Evolutionary conservation across 1,140 invertebrate genomes (phyloP).

Genomic region (Drosophila lacteicornis): DNA sequence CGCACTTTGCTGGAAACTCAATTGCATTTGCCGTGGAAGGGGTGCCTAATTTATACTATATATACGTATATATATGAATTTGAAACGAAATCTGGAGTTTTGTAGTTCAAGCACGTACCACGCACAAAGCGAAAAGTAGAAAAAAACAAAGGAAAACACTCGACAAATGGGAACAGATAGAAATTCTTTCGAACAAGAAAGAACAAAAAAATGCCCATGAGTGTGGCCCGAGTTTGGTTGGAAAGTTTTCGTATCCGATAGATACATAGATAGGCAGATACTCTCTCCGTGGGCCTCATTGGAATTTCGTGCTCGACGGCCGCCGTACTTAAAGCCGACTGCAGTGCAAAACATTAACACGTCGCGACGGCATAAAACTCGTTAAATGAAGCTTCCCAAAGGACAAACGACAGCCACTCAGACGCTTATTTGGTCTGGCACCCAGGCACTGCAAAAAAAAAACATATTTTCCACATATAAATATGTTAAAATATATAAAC

Average conservation of each 20-base stretch:
- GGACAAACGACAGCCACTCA: constrained; percentile 37
- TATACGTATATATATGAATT: constrained; percentile 23
- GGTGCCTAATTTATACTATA: constrained; percentile 59
- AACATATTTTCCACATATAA: too few relatives aligned
- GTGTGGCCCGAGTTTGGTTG: constrained; percentile 31
- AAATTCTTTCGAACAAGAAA: constrained; percentile 60
- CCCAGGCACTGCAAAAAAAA: too few relatives aligned
- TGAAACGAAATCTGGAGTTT: constrained; percentile 72
- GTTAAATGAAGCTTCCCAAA: constrained; percentile 60
- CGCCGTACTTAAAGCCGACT: constrained; percentile 20
- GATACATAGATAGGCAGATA: constrained; percentile 22
- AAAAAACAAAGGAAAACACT: constrained; percentile 60
- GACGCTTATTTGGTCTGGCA: constrained; percentile 48
- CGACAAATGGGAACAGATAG: constrained; percentile 72
- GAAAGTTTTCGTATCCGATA: constrained; percentile 41
- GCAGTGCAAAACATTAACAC: constrained; percentile 62
- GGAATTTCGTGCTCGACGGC: constrained; percentile 26
- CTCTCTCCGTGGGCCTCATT: constrained; percentile 1
- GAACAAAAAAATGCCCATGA: constrained; percentile 58
- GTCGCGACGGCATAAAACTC: constrained; percentile 67
- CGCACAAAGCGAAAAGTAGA: constrained; percentile 58
- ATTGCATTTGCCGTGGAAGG: constrained; percentile 37
- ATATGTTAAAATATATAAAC: too few relatives aligned
- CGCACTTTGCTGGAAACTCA: constrained; percentile 70
- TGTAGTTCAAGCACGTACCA: constrained; percentile 81